These are phyloP conservation scores for Eulemur macaco DNA, from an alignment of 2,113 vertebrate species.

Conservation along the genomic window DNA sequence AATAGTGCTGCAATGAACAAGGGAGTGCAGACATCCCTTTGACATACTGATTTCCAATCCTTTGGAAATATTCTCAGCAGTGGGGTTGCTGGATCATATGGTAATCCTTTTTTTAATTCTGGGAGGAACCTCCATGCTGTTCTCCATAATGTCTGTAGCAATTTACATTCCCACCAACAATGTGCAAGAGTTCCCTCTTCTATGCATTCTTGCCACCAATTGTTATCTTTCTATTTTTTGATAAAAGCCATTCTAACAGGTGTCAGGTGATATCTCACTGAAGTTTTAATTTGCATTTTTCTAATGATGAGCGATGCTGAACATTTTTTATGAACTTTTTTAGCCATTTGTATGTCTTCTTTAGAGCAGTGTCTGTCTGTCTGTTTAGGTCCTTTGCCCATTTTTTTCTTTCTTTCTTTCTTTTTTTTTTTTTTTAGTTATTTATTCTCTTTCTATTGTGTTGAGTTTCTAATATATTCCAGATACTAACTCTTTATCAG, in stretches of 20 bases:
- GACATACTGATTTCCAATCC: background rate
- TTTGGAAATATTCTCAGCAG: too few relatives aligned
- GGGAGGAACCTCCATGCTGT: fast-evolving
- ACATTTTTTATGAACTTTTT: background rate
- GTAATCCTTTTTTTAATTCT: background rate
- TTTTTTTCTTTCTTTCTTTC: background rate
- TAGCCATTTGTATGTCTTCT: background rate
- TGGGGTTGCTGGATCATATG: background rate
- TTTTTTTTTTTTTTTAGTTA: background rate
- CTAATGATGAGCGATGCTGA: background rate
- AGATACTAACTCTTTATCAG: too few relatives aligned
- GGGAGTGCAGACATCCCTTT: too few relatives aligned
- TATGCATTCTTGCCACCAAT: background rate
- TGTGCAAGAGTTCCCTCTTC: fast-evolving
- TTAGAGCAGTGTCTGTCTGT: background rate
- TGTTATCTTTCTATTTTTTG: background rate
- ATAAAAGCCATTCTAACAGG: background rate
- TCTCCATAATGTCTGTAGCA: too few relatives aligned
- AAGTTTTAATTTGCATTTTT: background rate
- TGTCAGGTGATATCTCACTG: background rate
- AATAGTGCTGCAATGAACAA: background rate
- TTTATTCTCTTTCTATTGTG: background rate
- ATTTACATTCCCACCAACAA: background rate
- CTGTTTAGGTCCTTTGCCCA: background rate
- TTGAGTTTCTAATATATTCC: background rate